A percentile compares a stretch with the other conserved stretches of the same genome.
These are phyloP conservation scores for Drosophila dunni DNA, from an alignment of 1,140 invertebrate species.

Conservation along the genomic window DNA sequence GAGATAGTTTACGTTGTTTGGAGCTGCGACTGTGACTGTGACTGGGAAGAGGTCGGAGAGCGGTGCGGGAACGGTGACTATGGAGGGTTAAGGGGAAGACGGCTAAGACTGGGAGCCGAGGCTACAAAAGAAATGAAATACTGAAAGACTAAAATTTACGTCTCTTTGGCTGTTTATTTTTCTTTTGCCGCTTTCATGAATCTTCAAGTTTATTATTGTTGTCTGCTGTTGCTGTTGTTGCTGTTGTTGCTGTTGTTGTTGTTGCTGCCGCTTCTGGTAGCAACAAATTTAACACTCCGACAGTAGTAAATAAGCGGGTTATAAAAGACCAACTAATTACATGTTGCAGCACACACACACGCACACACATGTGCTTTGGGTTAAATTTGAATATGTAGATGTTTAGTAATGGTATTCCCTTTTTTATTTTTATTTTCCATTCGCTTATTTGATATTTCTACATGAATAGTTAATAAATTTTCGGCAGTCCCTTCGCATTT, in stretches of 20 bases:
- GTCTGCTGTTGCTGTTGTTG: constrained; percentile 43
- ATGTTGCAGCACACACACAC: constrained; percentile 52
- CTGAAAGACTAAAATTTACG: constrained; percentile 77
- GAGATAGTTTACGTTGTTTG: constrained; percentile 49
- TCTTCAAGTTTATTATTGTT: constrained; percentile 79
- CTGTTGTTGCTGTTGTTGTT: constrained; percentile 41
- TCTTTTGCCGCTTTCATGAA: constrained; percentile 78
- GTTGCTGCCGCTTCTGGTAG: constrained; percentile 60
- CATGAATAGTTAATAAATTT: constrained; percentile 18
- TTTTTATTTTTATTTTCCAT: constrained; percentile 32
- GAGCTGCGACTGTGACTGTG: background rate
- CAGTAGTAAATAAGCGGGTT: constrained; percentile 64
- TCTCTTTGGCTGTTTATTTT: constrained; percentile 75
- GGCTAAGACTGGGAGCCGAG: constrained; percentile 3
- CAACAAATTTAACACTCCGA: constrained; percentile 68
- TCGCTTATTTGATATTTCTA: constrained; percentile 17
- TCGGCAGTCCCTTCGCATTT: constrained; percentile 47
- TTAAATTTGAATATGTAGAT: constrained; percentile 54
- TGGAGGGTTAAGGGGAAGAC: background rate
- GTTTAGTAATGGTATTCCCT: background rate
- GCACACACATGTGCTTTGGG: constrained; percentile 41
- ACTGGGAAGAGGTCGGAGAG: background rate
- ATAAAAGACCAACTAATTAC: constrained; percentile 80
- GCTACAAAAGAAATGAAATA: constrained; percentile 80
- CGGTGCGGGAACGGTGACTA: no score